Base-by-base conservation (phyloP, 2,888 invertebrate genomes). In the Agrenia bidenticulata region DNA sequence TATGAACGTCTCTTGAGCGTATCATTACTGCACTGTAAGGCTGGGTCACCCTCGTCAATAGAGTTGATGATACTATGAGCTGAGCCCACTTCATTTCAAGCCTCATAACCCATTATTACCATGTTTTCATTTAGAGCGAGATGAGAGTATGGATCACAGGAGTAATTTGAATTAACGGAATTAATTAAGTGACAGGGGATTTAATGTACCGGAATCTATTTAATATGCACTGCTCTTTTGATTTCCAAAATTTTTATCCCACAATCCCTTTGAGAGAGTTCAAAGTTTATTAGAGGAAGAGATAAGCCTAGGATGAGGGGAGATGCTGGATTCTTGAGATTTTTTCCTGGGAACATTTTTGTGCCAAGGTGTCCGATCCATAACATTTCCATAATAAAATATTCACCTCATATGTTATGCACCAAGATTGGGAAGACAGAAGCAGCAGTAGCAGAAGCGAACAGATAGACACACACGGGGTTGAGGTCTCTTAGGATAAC, bases 401-500 rank as follows among this genome's bases (percentile, higher is more conserved):
- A 57, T 57, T 57, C 56, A 57, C 37, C 56, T 57, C 41, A 37
- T 57, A 21, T 55, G 26, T 23, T 49, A 49, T 26, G 49, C 45
- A 45, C 15, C 15, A 45, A 45, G 57, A 39, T 37, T 32, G 21
- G 61, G 51, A 61, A 61, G 41, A 61, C 27, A 51, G 17, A 26
- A 26, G 55, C 27, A 55, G 32, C 11, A 26, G 56, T 32, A 27
- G 26, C n/a, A n/a, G n/a, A n/a, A n/a, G n/a, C n/a, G n/a, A n/a
- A 49, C 23, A 63, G 50, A 50, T 19, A 32, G 41, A 26, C 32
- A 50, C 15, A 37, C 23, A 63, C 42, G 54, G 45, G 53, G 53
- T 58, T 58, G 64, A 58, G 53, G 60, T 60, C 49, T 58, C 21
- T 19, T 59, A 26, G 64, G 69, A 69, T 69, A 69, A 69, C 68